Percentiles rank a stretch among this genome's conserved stretches.
These are phyloP conservation scores for Cassiopea andromeda DNA, from an alignment of 30 jellyfish, hydroid and myxozoan species.

Conservation along the genomic window DNA sequence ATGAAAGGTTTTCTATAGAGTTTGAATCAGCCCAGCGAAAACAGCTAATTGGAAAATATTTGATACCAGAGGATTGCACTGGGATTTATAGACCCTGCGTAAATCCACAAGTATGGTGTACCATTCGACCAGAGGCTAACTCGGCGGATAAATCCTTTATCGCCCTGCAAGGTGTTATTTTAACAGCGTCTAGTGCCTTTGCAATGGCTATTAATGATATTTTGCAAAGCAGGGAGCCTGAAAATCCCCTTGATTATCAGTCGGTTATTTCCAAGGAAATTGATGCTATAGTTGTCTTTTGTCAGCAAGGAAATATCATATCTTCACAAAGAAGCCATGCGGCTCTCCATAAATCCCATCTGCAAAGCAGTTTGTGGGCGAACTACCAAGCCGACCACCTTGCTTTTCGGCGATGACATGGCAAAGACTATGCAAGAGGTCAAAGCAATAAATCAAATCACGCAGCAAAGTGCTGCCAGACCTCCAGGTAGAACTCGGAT, in stretches of 20 bases:
- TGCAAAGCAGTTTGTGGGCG: conserved; percentile 7
- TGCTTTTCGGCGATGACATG: conserved; percentile 18
- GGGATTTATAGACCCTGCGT: conserved; percentile 32
- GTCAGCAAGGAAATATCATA: conserved; percentile 3
- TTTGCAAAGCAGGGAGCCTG: not conserved
- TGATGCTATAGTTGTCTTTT: conserved; percentile 12
- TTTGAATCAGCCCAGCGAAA: conserved; percentile 23
- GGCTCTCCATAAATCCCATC: not conserved
- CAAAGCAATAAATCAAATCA: not conserved
- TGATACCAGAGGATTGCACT: conserved; percentile 13
- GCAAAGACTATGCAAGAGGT: conserved; percentile 25
- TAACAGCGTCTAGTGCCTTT: conserved; percentile 39
- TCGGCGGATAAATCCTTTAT: conserved; percentile 23
- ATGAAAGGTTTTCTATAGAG: conserved; percentile 10
- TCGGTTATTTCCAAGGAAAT: not conserved
- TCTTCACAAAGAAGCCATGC: conserved; percentile 23
- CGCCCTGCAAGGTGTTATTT: conserved; percentile 36
- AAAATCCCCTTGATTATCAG: conserved; percentile 10
- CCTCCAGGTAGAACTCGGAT: not conserved
- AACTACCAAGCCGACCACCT: conserved; percentile 12
- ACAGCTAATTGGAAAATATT: not conserved
- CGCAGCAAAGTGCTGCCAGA: not conserved
- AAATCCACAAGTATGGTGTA: conserved; percentile 14
- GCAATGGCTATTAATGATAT: conserved; percentile 29
- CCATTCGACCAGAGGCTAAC: conserved; percentile 9